Evolutionary conservation across 2,113 vertebrate genomes (phyloP), one percentile per base, ranked within the genome.

Genomic region (Barnardius zonarius): DNA sequence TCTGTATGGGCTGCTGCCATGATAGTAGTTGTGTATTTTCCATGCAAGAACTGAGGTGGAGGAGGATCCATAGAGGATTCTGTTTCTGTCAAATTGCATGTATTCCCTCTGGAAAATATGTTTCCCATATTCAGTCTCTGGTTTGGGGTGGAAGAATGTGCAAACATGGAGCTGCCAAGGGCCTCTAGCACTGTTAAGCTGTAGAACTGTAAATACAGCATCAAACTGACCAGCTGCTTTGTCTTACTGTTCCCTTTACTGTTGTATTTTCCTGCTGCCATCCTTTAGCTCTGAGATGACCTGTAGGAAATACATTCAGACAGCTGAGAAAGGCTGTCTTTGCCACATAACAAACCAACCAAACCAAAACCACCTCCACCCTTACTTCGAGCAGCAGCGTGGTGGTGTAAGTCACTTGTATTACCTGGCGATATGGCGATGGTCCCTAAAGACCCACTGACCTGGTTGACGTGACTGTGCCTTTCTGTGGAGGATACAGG

Each of bases 241-340:
- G 37, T 49, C 35, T 48, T 52, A 19, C 55, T 39, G 4, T 51
- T 73, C 13, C 31, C 33, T 61, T 75, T 79, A 20, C 11, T 9
- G 43, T 3, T 63, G 3, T n/a, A 2, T 59, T 77, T 13, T 9
- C 27, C 8, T 52, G 5, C 30, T 4, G 3, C 23, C 8, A 2
- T 28, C 27, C 33, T 30, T 51, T 33, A 63, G 43, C 57, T 79
- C 70, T 31, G 43, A 52, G 39, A 8, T 51, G 30, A 81, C 61
- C 9, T 49, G 11, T n/a, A 51, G 18, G 15, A 51, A 68, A 16
- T 59, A 37, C 17, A 9, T 59, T 75, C 33, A 64, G 17, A 39
- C 9, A 66, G 43, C 24, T 62, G 49, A 11, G 67, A 57, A 84
- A 51, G 25, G 18, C 16, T 70, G 49, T 67, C 46, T 63, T 69